Conservation (phyloP, 2,113 vertebrate genomes). For the Pterocles gutturalis region DNA sequence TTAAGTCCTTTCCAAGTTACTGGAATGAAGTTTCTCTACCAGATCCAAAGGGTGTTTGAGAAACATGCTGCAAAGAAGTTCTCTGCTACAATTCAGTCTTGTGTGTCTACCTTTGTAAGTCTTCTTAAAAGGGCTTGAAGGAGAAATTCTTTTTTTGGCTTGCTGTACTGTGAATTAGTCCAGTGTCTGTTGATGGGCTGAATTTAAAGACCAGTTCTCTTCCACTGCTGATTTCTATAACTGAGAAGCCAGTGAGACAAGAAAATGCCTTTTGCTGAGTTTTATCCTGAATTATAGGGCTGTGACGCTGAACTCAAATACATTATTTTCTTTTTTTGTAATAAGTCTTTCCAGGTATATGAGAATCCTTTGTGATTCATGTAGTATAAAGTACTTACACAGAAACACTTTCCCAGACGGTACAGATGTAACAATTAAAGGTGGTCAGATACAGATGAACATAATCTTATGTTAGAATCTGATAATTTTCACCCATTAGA, state of each 20-base stretch:
- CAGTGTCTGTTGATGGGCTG: neutral
- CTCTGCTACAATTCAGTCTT: constrained; percentile 5
- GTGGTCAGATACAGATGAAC: neutral
- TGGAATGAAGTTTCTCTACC: constrained; percentile 4
- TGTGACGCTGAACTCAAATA: neutral
- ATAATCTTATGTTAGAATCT: neutral
- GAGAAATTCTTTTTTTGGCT: neutral
- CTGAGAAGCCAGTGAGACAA: neutral
- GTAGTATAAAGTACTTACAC: neutral
- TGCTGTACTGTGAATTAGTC: neutral
- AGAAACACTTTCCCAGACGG: neutral
- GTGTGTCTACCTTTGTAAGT: neutral
- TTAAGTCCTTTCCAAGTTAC: neutral
- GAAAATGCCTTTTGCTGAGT: neutral
- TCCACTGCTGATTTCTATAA: neutral
- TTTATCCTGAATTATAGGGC: neutral
- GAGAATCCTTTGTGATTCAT: neutral
- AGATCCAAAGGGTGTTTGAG: constrained; percentile 1
- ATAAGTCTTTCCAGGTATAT: neutral
- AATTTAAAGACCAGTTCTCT: neutral
- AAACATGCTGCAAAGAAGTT: constrained; percentile 34
- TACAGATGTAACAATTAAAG: neutral
- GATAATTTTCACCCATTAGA: neutral
- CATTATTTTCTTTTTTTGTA: neutral
- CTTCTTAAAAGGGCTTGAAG: constrained; percentile 55